Evolutionary conservation across 1,140 invertebrate genomes (phyloP).

Genomic region (Drosophila tsacasi): DNA sequence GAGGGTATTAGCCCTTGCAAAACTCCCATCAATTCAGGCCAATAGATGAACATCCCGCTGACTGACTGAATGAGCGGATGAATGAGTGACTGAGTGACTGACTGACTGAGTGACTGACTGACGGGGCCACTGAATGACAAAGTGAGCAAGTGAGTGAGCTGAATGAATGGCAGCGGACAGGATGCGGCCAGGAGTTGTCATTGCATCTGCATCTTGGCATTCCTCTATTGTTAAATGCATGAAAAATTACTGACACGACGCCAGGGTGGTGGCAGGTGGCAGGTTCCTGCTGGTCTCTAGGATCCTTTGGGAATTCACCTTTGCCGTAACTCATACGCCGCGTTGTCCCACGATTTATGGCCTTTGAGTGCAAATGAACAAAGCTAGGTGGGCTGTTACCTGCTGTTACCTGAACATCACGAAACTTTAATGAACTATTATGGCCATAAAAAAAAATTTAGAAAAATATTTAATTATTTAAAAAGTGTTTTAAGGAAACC

Average conservation of each 20-base stretch:
- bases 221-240: conserved; percentile 77
- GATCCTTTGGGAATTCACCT: conserved; percentile 16
- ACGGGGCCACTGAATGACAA: conserved; percentile 15
- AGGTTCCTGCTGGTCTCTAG: conserved; percentile 13
- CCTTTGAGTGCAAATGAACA: conserved; percentile 77
- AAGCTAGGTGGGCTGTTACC: conserved; percentile 16
- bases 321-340: conserved; percentile 69
- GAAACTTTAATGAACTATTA: background rate
- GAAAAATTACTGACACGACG: conserved; percentile 71
- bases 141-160: conserved; percentile 24
- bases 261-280: conserved; percentile 2
- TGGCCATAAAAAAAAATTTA: background rate
- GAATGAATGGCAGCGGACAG: conserved; percentile 40
- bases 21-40: conserved; percentile 4
- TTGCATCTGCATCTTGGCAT: conserved; percentile 32
- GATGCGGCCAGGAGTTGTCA: conserved; percentile 28
- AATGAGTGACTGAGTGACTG: conserved; percentile 3
- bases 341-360: conserved; percentile 70
- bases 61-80: conserved; percentile 10
- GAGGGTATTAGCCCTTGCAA: background rate
- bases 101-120: background rate
- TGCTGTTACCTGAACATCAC: no score
- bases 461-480: background rate
- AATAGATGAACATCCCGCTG: conserved; percentile 19
- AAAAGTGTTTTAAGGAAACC: background rate